These are phyloP conservation scores for Hyperopisus bebe DNA, from an alignment of 2,113 vertebrate species.

Conservation along the genomic window DNA sequence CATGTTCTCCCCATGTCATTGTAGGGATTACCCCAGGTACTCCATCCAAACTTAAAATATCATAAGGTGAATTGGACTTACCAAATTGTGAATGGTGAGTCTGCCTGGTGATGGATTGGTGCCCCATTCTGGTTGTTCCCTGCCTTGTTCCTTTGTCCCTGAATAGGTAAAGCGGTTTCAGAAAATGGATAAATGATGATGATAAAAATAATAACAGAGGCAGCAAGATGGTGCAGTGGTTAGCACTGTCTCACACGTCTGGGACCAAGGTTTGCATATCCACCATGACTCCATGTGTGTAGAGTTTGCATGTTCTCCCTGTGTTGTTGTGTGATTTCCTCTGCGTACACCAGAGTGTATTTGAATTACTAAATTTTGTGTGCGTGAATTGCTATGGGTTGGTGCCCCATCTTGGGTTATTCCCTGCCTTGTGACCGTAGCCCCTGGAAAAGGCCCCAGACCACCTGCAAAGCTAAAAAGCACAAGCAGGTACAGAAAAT, in stretches of 20 bases:
- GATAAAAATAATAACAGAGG: no score
- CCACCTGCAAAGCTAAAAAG: background rate
- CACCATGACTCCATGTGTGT: no score
- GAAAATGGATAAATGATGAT: background rate
- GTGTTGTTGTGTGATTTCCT: background rate
- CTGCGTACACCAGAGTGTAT: background rate
- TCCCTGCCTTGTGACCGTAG: background rate
- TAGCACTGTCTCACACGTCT: no score
- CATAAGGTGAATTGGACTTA: no score
- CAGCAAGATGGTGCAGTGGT: no score
- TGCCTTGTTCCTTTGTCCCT: background rate
- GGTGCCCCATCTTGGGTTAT: no score
- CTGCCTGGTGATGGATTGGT: background rate
- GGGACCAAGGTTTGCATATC: no score
- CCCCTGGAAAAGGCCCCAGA: background rate
- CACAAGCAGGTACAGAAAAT: background rate
- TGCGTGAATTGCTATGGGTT: no score
- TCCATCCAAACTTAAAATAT: background rate
- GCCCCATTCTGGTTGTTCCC: background rate
- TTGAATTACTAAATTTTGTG: no score
- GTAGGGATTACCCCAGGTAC: background rate
- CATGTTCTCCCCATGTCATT: background rate
- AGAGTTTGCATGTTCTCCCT: no score
- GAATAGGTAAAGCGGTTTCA: background rate
- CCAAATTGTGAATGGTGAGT: background rate